A percentile compares a stretch with the other conserved stretches of the same genome.
Evolutionary conservation across 2,113 vertebrate genomes (phyloP).

Genomic region (Ciconia maguari): DNA sequence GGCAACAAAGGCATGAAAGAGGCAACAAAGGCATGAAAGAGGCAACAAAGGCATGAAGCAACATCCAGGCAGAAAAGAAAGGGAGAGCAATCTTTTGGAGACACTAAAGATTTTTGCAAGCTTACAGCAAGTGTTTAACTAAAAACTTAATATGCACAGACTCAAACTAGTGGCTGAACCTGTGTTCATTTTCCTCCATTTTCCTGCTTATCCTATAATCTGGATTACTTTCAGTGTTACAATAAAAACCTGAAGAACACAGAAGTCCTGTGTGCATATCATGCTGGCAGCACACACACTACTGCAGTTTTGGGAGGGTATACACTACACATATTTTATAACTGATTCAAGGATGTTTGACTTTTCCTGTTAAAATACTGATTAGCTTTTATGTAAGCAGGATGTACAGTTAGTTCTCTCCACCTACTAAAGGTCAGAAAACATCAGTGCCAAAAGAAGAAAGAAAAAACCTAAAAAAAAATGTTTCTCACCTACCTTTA

Average conservation of each 20-base stretch:
- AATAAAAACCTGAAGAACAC: background rate
- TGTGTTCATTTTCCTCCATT: background rate
- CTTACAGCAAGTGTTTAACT: background rate
- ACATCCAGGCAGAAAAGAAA: background rate
- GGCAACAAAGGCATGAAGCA: background rate
- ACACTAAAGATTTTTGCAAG: background rate
- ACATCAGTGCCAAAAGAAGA: background rate
- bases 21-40: background rate
- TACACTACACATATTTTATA: background rate
- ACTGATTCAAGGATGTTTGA: background rate
- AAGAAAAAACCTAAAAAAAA: background rate
- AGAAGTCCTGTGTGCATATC: background rate
- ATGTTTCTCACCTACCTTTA: background rate
- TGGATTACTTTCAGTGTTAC: background rate
- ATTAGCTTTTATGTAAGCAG: slow-evolving; percentile 9
- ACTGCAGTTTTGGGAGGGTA: background rate
- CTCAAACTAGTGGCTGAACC: background rate
- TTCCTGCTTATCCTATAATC: background rate
- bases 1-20: background rate
- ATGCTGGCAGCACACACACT: background rate
- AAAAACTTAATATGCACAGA: background rate
- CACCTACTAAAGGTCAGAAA: slow-evolving; percentile 1
- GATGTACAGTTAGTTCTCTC: background rate
- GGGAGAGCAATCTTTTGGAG: background rate
- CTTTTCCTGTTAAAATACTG: slow-evolving; percentile 1